These are phyloP conservation scores for Crossocerus cetratus DNA, from an alignment of 2,888 invertebrate species.

Conservation along the genomic window DNA sequence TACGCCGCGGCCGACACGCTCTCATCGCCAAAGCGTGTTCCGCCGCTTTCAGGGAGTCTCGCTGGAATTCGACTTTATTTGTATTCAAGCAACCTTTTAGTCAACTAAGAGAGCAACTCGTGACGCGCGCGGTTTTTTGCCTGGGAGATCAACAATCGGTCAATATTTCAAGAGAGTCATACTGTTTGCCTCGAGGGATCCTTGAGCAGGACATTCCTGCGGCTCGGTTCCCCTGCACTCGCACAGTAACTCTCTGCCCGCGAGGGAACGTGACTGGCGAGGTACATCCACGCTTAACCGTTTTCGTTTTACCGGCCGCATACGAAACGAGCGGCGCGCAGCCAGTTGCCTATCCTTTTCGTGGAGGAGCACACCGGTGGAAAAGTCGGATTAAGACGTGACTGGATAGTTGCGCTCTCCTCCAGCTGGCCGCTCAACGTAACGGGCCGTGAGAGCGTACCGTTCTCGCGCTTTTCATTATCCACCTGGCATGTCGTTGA, in stretches of 20 bases:
- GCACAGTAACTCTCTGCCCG: not conserved
- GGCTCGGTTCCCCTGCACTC: too few species aligned
- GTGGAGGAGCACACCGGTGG: not conserved
- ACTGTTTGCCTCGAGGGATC: not conserved
- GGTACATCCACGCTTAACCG: not conserved
- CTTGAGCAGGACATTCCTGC: not conserved
- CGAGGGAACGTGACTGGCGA: not conserved
- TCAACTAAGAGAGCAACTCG: too few species aligned
- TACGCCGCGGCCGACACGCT: too few species aligned
- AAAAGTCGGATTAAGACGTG: slow-evolving; percentile 2
- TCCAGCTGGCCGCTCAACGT: not conserved
- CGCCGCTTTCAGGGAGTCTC: too few species aligned
- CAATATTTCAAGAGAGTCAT: too few species aligned
- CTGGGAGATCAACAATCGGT: too few species aligned
- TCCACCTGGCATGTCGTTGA: not conserved
- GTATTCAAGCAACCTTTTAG: too few species aligned
- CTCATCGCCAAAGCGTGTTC: too few species aligned
- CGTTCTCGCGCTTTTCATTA: not conserved
- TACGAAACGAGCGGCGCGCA: not conserved
- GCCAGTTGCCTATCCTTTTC: too few species aligned
- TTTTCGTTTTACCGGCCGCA: not conserved
- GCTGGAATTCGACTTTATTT: too few species aligned
- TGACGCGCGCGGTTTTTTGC: too few species aligned
- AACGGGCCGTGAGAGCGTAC: not conserved
- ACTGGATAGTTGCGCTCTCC: not conserved